phyloP scores from a whole-genome alignment of 2,113 vertebrate genomes.

The Percopsis transmontana region DNA sequence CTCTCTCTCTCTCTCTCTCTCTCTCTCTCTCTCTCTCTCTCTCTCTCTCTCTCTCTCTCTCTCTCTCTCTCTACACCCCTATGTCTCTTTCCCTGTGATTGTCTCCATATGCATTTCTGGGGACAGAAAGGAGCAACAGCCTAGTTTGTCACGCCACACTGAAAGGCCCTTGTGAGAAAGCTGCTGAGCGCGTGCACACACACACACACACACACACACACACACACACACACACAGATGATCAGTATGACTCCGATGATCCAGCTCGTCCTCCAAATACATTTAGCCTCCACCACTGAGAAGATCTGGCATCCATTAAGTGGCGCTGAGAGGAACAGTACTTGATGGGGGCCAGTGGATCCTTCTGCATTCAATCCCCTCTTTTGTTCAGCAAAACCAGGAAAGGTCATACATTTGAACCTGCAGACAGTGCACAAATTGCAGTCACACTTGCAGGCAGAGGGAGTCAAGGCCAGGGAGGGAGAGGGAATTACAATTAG shows the following conservation, averaged over 20 bases:
- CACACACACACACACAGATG: background rate
- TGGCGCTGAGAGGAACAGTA: conserved; percentile 57
- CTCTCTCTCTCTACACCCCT: conserved; percentile 8
- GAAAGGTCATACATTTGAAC: conserved; percentile 73
- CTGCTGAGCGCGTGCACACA: background rate
- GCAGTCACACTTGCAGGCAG: conserved; percentile 71
- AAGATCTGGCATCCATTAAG: conserved; percentile 79
- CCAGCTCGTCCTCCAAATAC: conserved; percentile 52
- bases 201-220: conserved; percentile 1
- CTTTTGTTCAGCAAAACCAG: conserved; percentile 71
- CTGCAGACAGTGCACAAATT: conserved; percentile 78
- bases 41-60: conserved; percentile 37
- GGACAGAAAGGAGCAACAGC: conserved; percentile 75
- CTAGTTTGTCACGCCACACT: conserved; percentile 73
- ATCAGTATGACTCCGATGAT: conserved; percentile 39
- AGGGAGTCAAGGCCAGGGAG: conserved; percentile 62
- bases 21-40: conserved; percentile 5
- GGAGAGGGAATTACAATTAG: conserved; percentile 50
- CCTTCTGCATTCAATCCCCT: conserved; percentile 70
- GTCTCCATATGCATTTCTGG: conserved; percentile 75
- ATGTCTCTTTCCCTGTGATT: conserved; percentile 52
- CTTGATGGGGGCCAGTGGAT: conserved; percentile 67
- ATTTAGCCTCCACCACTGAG: conserved; percentile 59
- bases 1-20: background rate
- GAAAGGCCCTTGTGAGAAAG: conserved; percentile 71